phyloP scores from a whole-genome alignment of 1,140 invertebrate genomes.

The Asobara japonica region DNA sequence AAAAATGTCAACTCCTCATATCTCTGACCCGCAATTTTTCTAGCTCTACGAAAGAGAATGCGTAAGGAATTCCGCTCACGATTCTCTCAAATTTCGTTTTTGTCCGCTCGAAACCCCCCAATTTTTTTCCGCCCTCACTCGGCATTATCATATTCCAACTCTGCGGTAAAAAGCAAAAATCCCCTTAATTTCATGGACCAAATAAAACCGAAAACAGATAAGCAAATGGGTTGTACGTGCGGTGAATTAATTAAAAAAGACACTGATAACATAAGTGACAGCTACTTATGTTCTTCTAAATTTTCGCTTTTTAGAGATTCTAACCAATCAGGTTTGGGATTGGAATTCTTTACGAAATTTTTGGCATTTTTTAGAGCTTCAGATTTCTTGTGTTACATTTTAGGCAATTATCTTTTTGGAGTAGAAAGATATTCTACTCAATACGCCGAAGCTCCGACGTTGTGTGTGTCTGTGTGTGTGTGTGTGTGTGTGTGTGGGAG shows the following conservation, averaged over 20 bases:
- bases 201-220: neutral
- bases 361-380: too few species aligned
- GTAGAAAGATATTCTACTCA: too few species aligned
- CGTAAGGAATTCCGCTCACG: neutral
- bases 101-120: neutral
- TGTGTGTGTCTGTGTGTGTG: too few species aligned
- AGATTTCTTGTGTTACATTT: too few species aligned
- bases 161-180: neutral
- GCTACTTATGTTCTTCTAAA: too few species aligned
- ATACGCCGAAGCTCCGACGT: too few species aligned
- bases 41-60: neutral
- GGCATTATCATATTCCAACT: neutral
- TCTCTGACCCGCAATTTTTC: neutral
- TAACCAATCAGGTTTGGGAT: too few species aligned
- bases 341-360: too few species aligned
- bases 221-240: neutral
- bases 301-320: too few species aligned
- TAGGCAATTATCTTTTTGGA: neutral
- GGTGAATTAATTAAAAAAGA: neutral
- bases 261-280: neutral
- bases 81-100: neutral
- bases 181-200: neutral
- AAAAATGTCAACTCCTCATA: too few species aligned
- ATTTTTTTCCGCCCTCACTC: neutral
- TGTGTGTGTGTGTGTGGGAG: too few species aligned